These are phyloP conservation scores for Oscheius onirici DNA, from an alignment of 2,888 invertebrate species.

Conservation along the genomic window DNA sequence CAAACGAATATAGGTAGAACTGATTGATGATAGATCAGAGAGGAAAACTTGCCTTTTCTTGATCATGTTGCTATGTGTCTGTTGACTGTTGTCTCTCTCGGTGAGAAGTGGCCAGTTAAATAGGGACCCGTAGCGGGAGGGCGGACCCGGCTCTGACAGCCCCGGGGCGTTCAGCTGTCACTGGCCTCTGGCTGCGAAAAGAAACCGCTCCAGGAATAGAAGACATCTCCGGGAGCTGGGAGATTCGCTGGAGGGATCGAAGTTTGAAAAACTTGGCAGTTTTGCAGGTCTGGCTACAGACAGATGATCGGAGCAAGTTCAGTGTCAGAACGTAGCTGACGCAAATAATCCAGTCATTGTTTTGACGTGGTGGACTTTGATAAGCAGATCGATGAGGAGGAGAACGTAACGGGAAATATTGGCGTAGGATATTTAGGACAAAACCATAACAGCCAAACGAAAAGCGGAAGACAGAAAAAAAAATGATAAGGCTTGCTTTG, in stretches of 20 bases:
- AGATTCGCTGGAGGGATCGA: neutral
- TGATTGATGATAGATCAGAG: neutral
- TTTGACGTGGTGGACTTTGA: no score
- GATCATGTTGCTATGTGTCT: conserved; percentile 1
- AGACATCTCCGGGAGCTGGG: neutral
- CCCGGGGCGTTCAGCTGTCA: conserved; percentile 29
- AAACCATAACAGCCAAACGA: no score
- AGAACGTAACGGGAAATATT: no score
- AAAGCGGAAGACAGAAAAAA: no score
- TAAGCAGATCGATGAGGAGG: no score
- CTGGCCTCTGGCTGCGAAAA: conserved; percentile 14
- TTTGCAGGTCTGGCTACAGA: no score
- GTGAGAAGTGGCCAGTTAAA: conserved; percentile 17
- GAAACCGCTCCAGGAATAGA: conserved; percentile 23
- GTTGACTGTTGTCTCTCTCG: neutral
- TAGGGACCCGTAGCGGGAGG: conserved; percentile 18
- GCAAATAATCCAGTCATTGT: no score
- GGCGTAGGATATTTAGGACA: no score
- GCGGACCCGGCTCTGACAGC: conserved; percentile 28
- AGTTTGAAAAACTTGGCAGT: no score
- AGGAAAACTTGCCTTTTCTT: conserved; percentile 22
- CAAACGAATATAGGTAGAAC: neutral
- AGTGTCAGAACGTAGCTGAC: no score
- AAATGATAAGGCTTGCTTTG: no score
- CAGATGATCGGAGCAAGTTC: no score